Percentiles rank a stretch among this genome's conserved stretches.
Evolutionary conservation across 2,888 invertebrate genomes (phyloP).

Genomic region (Cantharis rufa): DNA sequence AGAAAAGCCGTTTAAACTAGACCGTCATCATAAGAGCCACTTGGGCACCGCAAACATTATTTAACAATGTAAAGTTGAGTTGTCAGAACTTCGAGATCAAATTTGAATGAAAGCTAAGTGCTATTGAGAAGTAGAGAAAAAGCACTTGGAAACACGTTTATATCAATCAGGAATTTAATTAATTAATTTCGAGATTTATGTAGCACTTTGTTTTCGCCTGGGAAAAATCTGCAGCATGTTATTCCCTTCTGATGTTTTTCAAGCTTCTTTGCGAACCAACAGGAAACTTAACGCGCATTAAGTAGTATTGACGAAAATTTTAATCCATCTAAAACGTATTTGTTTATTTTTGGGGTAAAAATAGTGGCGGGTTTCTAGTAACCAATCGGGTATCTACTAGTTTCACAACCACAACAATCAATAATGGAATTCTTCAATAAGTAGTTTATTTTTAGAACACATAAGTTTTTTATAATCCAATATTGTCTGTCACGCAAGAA

Average conservation of each 20-base stretch:
- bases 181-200: neutral
- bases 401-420: conserved; percentile 1
- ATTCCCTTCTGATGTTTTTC: neutral
- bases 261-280: too few relatives aligned
- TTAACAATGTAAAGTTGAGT: neutral
- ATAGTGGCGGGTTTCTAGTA: neutral
- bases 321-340: neutral
- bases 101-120: neutral
- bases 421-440: neutral
- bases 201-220: neutral
- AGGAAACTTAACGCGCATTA: neutral
- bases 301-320: neutral
- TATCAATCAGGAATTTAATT: neutral
- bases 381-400: neutral
- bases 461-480: neutral
- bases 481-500: conserved; percentile 3
- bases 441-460: conserved; percentile 1
- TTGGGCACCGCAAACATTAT: neutral
- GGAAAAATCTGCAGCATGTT: neutral
- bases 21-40: neutral
- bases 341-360: neutral
- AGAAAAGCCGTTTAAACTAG: neutral
- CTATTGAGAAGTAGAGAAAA: neutral
- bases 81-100: neutral
- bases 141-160: neutral